Percentiles rank a stretch among this genome's conserved stretches.
phyloP scores from a whole-genome alignment of 2,888 invertebrate species.

The Tenthredo distinguenda region DNA sequence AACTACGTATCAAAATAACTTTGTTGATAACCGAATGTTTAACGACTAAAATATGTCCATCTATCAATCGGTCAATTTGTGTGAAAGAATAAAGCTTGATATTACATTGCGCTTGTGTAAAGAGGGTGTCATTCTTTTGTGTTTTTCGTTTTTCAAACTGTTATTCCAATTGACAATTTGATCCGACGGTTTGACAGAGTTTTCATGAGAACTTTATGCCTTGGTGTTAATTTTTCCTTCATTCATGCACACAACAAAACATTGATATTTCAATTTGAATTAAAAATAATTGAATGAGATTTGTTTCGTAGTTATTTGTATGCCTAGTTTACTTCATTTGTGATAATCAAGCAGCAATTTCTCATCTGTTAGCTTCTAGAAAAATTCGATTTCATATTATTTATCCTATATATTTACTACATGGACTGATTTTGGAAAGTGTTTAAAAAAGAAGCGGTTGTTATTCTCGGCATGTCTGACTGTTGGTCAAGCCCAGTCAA shows the following conservation, averaged over 20 bases:
- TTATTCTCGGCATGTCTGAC: slow-evolving; percentile 33
- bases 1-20: slow-evolving; percentile 7
- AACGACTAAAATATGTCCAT: not conserved
- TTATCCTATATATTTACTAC: slow-evolving; percentile 1
- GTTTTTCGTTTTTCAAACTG: not conserved
- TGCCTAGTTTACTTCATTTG: slow-evolving; percentile 8
- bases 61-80: slow-evolving; percentile 6
- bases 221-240: not conserved
- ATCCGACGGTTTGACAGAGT: not conserved
- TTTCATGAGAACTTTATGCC: not conserved
- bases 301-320: not conserved
- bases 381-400: slow-evolving; percentile 20
- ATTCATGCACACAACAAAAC: not conserved
- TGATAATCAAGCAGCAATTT: slow-evolving; percentile 38
- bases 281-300: not conserved
- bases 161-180: not conserved
- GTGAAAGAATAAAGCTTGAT: not conserved
- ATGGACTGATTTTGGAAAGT: slow-evolving; percentile 43
- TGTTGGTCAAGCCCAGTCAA: slow-evolving; percentile 6
- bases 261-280: not conserved
- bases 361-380: slow-evolving; percentile 10
- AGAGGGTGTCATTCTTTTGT: not conserved
- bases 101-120: not conserved
- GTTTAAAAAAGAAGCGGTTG: slow-evolving; percentile 27
- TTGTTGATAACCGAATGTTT: slow-evolving; percentile 9